Evolutionary conservation across 2,113 vertebrate species (phyloP).

Genomic region (Actenoides lindsayi): DNA sequence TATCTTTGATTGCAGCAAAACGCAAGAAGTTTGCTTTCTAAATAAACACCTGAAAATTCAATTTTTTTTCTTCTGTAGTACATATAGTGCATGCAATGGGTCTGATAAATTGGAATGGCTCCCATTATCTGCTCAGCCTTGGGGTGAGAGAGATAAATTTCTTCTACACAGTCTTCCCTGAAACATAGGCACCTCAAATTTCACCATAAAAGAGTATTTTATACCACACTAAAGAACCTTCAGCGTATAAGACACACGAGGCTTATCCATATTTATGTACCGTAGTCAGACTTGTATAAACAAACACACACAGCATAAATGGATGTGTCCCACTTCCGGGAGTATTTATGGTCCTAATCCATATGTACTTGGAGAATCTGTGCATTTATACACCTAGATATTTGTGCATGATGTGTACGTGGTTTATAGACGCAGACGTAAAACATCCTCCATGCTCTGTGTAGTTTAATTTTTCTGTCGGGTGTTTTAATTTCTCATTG

Average conservation of each 20-base stretch:
- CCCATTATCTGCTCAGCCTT: neutral
- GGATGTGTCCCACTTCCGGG: neutral
- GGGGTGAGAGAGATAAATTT: neutral
- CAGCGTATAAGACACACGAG: neutral
- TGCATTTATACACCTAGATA: neutral
- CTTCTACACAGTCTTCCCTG: neutral
- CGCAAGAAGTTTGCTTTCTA: neutral
- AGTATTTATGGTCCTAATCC: conserved; percentile 11
- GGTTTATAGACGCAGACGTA: neutral
- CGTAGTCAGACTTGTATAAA: neutral
- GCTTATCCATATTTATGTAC: conserved; percentile 19
- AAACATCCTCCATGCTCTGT: neutral
- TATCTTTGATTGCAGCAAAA: neutral
- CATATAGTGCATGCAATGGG: neutral
- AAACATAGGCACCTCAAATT: neutral
- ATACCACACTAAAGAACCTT: neutral
- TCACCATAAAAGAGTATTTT: neutral
- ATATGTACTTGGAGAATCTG: neutral
- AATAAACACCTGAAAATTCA: neutral
- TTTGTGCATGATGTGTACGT: neutral
- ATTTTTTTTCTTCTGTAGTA: neutral
- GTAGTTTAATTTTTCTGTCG: neutral
- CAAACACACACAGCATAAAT: neutral
- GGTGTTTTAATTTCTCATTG: neutral
- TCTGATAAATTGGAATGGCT: neutral